Evolutionary conservation across 2,888 invertebrate genomes (phyloP), one percentile per base, ranked within the genome.

Genomic region (Drosophila formosana): DNA sequence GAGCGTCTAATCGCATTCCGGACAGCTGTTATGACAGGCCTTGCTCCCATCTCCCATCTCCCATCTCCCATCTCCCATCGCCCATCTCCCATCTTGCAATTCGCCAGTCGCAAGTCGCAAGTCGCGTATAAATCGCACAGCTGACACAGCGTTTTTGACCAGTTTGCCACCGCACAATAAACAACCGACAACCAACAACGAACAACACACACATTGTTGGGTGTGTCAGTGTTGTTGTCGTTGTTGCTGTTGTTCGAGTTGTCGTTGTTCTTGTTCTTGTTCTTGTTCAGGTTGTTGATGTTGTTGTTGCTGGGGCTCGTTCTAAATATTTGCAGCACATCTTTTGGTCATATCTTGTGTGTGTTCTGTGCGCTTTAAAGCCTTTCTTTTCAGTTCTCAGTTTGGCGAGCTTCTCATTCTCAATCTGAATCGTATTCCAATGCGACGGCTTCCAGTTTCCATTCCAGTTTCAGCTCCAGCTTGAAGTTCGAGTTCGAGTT

Each of bases 311-410:
- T 67, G 50, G 69, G 32, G 52, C 41, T 80, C 13, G 82, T 75
- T 86, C 81, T 68, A 75, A 86, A 86, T 83, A 86, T 70, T 78
- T 82, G 66, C 70, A 41, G 47, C 57, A 41, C 57, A 50, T 47
- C 47, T 78, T 80, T 76, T 80, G 77, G 68, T 53, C 68, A 68
- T 72, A 56, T 55, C 46, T 61, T 55, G 64, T 50, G 52, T 37
- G 18, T 37, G 37, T 37, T 11, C 4, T 18, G 13, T 41, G 13
- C 4, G 30, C 11, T 28, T 7, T 45, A 55, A 65, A 70, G 43
- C 70, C 76, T 77, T 78, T 78, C 75, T 60, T 66, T 73, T 72
- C 46, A 30, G 34, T 50, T 11, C 37, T n/a, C 37, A 49, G 47
- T 41, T 57, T 47, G 39, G 45, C 28, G 41, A 53, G 58, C 45